Percentiles rank a stretch among this genome's conserved stretches.
These are phyloP conservation scores for Pseudorasbora parva DNA, from an alignment of 2,113 vertebrate genomes.

Conservation along the genomic window DNA sequence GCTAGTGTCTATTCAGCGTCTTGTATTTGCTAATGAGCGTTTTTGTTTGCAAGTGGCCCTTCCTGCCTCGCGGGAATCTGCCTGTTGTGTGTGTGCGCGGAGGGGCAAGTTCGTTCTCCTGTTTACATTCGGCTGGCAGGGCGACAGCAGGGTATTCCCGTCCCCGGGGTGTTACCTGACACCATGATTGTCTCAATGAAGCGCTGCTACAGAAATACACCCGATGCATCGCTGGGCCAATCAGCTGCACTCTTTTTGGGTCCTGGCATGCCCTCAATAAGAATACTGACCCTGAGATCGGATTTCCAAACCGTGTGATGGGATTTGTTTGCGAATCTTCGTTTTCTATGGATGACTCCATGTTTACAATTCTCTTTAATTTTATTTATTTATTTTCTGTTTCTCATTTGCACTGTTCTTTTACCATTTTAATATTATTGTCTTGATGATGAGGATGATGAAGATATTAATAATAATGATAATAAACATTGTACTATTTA, in stretches of 20 bases:
- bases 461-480: neutral
- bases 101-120: slow-evolving; percentile 1
- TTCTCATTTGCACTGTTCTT: neutral
- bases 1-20: slow-evolving; percentile 12
- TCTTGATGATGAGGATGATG: neutral
- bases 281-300: neutral
- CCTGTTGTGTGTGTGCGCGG: neutral
- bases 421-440: neutral
- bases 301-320: neutral
- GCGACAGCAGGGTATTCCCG: slow-evolving; percentile 44
- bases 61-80: neutral
- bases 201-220: slow-evolving; percentile 15
- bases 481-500: neutral
- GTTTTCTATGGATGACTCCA: neutral
- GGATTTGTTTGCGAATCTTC: neutral
- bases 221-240: neutral
- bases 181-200: slow-evolving; percentile 39
- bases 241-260: neutral
- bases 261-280: neutral
- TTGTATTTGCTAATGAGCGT: slow-evolving; percentile 35
- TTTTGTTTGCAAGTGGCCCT: slow-evolving; percentile 32
- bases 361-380: neutral
- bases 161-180: slow-evolving; percentile 30
- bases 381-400: neutral
- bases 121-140: slow-evolving; percentile 8